These are phyloP conservation scores for Heteromormyrus szaboi DNA, from an alignment of 2,797 vertebrate genomes.

Conservation along the genomic window DNA sequence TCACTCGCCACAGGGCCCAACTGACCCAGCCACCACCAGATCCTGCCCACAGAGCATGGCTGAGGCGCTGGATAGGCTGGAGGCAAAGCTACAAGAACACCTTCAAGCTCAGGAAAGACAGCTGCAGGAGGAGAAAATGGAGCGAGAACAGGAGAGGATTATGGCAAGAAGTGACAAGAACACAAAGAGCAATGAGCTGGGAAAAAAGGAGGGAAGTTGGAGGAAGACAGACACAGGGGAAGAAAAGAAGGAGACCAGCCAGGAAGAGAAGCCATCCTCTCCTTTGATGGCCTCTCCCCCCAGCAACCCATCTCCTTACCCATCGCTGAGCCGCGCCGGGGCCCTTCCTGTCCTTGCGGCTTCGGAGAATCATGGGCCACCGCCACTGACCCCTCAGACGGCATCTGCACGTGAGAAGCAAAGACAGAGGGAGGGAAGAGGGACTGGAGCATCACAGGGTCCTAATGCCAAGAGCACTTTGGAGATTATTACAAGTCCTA, in stretches of 20 bases:
- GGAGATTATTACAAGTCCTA: slow-evolving; percentile 28
- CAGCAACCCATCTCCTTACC: slow-evolving; percentile 8
- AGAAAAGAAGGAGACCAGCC: slow-evolving; percentile 36
- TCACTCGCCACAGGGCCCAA: neutral
- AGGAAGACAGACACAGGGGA: slow-evolving; percentile 9
- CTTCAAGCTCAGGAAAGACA: slow-evolving; percentile 46
- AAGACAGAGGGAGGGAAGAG: slow-evolving; percentile 44
- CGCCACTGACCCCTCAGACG: slow-evolving; percentile 10
- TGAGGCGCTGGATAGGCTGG: slow-evolving; percentile 35
- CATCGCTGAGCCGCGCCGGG: slow-evolving; percentile 25
- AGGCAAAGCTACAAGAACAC: slow-evolving; percentile 43
- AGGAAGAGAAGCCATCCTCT: slow-evolving; percentile 33
- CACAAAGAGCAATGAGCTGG: slow-evolving; percentile 37
- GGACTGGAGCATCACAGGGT: slow-evolving; percentile 27
- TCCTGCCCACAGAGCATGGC: slow-evolving; percentile 19
- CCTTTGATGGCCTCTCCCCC: neutral
- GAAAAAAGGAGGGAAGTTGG: neutral
- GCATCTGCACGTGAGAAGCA: slow-evolving; percentile 33
- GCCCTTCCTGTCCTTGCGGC: neutral
- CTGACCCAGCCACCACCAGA: slow-evolving; percentile 28
- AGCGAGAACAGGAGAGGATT: slow-evolving; percentile 23
- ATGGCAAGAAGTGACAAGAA: slow-evolving; percentile 51
- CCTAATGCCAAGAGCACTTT: slow-evolving; percentile 34
- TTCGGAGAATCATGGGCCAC: slow-evolving; percentile 21
- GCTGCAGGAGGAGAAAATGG: slow-evolving; percentile 34